These are phyloP conservation scores for Spodoptera littoralis DNA, from an alignment of 2,888 invertebrate species.

Conservation along the genomic window DNA sequence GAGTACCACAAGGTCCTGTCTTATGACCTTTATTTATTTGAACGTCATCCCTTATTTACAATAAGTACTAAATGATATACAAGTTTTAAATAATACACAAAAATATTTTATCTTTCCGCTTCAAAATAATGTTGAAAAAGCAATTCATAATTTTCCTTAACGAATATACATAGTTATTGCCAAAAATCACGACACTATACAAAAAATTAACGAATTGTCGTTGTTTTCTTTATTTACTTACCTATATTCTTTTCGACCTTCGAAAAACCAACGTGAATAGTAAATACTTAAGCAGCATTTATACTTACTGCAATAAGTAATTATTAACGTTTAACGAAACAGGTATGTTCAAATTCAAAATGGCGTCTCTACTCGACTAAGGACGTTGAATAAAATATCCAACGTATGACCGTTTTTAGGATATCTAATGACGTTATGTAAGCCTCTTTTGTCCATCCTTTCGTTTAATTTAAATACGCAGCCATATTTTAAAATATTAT, in stretches of 20 bases:
- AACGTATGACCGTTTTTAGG: constrained; percentile 13
- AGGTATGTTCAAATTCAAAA: constrained; percentile 29
- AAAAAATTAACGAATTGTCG: constrained; percentile 1
- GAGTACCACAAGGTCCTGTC: background rate
- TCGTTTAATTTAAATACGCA: constrained; percentile 31
- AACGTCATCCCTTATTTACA: background rate
- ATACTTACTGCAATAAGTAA: constrained; percentile 24
- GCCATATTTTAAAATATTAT: constrained; percentile 2
- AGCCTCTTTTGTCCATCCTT: constrained; percentile 33
- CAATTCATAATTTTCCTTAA: too few relatives aligned
- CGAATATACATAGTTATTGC: too few relatives aligned
- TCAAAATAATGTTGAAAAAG: too few relatives aligned
- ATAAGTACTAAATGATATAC: too few relatives aligned
- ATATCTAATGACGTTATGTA: constrained; percentile 17
- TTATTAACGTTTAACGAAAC: constrained; percentile 34
- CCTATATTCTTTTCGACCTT: constrained; percentile 1
- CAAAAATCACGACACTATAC: background rate
- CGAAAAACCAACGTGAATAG: constrained; percentile 11
- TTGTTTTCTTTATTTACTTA: constrained; percentile 5
- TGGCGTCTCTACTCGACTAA: constrained; percentile 21
- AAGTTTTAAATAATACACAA: too few relatives aligned
- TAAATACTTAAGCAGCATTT: constrained; percentile 19
- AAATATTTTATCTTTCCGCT: too few relatives aligned
- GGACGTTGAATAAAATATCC: constrained; percentile 16
- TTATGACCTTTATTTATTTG: background rate